Percentiles rank a stretch among this genome's conserved stretches.
Evolutionary conservation across 2,113 vertebrate species (phyloP).

Genomic region (Tonatia bakeri): DNA sequence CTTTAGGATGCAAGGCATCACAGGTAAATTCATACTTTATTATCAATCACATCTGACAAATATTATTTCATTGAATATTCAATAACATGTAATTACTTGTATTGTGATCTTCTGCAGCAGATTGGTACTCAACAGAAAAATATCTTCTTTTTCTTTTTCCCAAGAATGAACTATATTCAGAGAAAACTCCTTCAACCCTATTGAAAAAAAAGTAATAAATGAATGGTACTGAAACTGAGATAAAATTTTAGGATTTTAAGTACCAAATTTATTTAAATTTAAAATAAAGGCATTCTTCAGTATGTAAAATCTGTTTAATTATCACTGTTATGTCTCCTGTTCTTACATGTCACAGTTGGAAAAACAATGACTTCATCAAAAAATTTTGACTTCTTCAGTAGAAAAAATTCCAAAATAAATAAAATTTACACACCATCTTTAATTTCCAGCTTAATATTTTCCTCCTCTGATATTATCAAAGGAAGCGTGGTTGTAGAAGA

Average conservation of each 20-base stretch:
- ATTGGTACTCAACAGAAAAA: slow-evolving; percentile 87
- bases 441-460: slow-evolving; percentile 81
- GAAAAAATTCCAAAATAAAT: slow-evolving; percentile 9
- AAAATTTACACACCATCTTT: slow-evolving; percentile 81
- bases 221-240: neutral
- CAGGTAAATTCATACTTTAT: neutral
- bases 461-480: slow-evolving; percentile 83
- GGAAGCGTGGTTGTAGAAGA: slow-evolving; percentile 83
- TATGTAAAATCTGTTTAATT: neutral
- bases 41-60: slow-evolving; percentile 43
- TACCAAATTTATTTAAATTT: slow-evolving; percentile 15
- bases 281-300: slow-evolving; percentile 5
- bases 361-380: neutral
- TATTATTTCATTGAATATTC: slow-evolving; percentile 74
- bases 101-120: slow-evolving; percentile 87
- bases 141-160: slow-evolving; percentile 79
- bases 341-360: neutral
- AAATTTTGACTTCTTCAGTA: neutral
- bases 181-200: slow-evolving; percentile 85
- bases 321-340: neutral
- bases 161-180: slow-evolving; percentile 80
- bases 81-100: slow-evolving; percentile 86
- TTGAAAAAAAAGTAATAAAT: slow-evolving; percentile 63
- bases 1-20: neutral
- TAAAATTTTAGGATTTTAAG: slow-evolving; percentile 12